Evolutionary conservation across 2,797 vertebrate species (phyloP).

Genomic region (Spinus olivaceus): DNA sequence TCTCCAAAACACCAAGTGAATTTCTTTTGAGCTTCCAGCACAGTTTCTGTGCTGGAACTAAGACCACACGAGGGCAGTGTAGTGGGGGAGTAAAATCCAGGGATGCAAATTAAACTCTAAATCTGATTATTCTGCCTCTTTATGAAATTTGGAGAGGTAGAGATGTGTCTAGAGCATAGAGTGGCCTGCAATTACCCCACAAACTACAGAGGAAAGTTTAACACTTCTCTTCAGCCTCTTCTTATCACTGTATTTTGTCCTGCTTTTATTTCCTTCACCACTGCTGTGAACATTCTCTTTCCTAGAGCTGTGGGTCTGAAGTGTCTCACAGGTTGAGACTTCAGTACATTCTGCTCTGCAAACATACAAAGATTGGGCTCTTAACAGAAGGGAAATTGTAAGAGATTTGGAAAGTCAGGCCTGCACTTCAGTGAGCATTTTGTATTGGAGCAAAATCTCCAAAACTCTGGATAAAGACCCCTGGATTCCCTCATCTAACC

Average conservation of each 20-base stretch:
- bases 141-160: not conserved
- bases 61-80: conserved; percentile 31
- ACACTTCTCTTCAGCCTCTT: not conserved
- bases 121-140: not conserved
- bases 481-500: not conserved
- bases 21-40: not conserved
- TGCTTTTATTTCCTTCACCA: not conserved
- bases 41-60: not conserved
- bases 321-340: not conserved
- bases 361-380: not conserved
- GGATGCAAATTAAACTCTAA: not conserved
- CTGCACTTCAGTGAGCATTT: not conserved
- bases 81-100: not conserved
- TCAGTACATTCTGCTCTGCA: not conserved
- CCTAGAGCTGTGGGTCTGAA: not conserved
- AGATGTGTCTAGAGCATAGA: not conserved
- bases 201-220: not conserved
- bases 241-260: not conserved
- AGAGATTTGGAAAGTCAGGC: not conserved
- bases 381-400: not conserved
- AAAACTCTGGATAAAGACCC: not conserved
- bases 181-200: not conserved
- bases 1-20: not conserved
- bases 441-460: not conserved
- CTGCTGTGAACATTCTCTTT: not conserved